Evolutionary conservation across 2,888 invertebrate species (phyloP).

Genomic region (Meganola albula): DNA sequence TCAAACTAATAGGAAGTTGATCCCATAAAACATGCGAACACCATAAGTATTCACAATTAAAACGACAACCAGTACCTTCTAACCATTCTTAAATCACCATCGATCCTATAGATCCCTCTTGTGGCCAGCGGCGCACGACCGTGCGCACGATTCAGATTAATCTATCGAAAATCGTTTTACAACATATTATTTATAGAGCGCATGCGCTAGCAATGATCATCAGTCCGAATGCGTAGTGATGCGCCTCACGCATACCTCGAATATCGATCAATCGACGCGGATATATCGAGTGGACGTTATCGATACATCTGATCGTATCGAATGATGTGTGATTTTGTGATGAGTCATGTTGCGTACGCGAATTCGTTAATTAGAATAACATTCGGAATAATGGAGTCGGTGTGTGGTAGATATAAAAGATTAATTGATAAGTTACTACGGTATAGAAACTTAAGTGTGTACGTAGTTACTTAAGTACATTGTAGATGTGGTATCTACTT

Average conservation of each 20-base stretch:
- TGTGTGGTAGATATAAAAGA: background rate
- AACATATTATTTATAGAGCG: constrained; percentile 78
- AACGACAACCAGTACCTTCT: constrained; percentile 38
- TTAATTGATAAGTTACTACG: constrained; percentile 23
- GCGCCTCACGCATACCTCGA: constrained; percentile 42
- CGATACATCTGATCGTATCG: constrained; percentile 29
- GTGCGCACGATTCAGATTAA: constrained; percentile 77
- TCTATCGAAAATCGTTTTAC: constrained; percentile 79
- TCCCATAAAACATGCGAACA: constrained; percentile 16
- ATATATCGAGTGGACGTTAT: constrained; percentile 35
- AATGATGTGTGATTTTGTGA: constrained; percentile 23
- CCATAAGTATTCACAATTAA: constrained; percentile 26
- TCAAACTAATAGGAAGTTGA: background rate
- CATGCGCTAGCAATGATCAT: constrained; percentile 77
- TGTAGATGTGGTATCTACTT: too few relatives aligned
- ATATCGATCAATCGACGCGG: constrained; percentile 45
- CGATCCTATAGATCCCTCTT: constrained; percentile 75
- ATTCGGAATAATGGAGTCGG: constrained; percentile 6
- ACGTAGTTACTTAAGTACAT: too few relatives aligned
- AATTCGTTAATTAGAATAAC: constrained; percentile 27
- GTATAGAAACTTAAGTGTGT: too few relatives aligned
- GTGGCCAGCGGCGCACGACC: constrained; percentile 72
- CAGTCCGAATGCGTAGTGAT: constrained; percentile 72
- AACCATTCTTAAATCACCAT: constrained; percentile 47
- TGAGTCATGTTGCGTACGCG: constrained; percentile 33